These are phyloP conservation scores for Cepphus grylle DNA, from an alignment of 2,113 vertebrate species.

Conservation along the genomic window DNA sequence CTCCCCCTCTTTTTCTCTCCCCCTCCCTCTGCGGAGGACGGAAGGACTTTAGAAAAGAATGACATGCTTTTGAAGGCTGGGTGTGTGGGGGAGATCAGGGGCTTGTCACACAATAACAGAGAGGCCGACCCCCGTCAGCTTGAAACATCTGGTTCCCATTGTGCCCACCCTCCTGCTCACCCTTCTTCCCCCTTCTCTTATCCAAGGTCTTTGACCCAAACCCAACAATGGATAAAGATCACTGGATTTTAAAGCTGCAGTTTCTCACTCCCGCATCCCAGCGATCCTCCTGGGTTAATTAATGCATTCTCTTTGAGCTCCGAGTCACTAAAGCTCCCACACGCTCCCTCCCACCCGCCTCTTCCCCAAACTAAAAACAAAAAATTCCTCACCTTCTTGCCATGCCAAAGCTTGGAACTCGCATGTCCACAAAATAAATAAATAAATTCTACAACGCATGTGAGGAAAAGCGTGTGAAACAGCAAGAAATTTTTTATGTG, in stretches of 20 bases:
- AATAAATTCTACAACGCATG: neutral
- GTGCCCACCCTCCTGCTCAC: constrained; percentile 34
- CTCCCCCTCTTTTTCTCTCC: neutral
- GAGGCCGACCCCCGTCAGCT: constrained; percentile 65
- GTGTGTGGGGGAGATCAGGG: neutral
- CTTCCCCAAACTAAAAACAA: constrained; percentile 50
- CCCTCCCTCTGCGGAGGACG: constrained; percentile 28
- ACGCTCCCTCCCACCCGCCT: neutral
- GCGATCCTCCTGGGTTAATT: constrained; percentile 83
- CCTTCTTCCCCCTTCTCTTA: constrained; percentile 59
- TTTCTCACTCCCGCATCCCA: constrained; percentile 70
- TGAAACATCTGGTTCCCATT: constrained; percentile 92
- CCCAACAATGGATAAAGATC: constrained; percentile 78
- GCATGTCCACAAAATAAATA: constrained; percentile 10
- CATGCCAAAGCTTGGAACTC: constrained; percentile 19
- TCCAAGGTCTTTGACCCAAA: constrained; percentile 80
- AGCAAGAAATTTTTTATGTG: neutral
- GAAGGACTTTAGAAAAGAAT: constrained; percentile 33
- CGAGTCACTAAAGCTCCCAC: constrained; percentile 11
- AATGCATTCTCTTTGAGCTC: constrained; percentile 81
- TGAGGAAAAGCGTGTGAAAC: neutral
- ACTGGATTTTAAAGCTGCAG: constrained; percentile 76
- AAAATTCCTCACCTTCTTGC: constrained; percentile 49
- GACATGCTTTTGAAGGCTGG: constrained; percentile 41
- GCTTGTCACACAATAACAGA: constrained; percentile 39